These are phyloP conservation scores for Menidia beryllina DNA, from an alignment of 2,113 vertebrate genomes.

Conservation along the genomic window DNA sequence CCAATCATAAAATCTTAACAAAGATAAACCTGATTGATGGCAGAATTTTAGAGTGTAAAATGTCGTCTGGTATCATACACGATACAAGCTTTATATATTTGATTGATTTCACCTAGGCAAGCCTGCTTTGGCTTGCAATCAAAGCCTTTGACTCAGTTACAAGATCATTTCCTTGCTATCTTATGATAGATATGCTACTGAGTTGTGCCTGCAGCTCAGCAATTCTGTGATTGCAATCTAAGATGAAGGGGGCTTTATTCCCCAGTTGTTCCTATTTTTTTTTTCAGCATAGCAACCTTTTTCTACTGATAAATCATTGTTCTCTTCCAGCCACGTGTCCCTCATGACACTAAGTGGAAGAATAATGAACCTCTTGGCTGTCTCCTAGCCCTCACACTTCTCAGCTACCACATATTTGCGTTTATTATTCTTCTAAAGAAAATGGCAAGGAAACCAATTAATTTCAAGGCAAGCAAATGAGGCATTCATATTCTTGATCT, in stretches of 20 bases:
- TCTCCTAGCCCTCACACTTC: constrained; percentile 25
- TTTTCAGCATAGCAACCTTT: constrained; percentile 20
- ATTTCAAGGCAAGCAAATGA: constrained; percentile 65
- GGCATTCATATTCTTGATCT: constrained; percentile 52
- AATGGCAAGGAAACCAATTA: constrained; percentile 68
- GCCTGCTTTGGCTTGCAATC: constrained; percentile 8
- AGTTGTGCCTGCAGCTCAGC: constrained; percentile 47
- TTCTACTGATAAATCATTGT: constrained; percentile 45
- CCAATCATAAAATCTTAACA: constrained; percentile 28
- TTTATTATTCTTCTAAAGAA: constrained; percentile 6
- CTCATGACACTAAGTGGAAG: constrained; percentile 58
- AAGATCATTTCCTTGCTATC: constrained; percentile 36
- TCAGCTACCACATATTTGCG: constrained; percentile 41
- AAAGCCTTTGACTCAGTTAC: constrained; percentile 41
- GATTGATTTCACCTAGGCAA: neutral
- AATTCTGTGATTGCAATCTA: constrained; percentile 53
- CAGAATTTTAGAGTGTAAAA: neutral
- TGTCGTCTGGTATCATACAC: constrained; percentile 7
- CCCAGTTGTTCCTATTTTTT: constrained; percentile 29
- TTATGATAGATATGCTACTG: constrained; percentile 50
- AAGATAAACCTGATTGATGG: constrained; percentile 35
- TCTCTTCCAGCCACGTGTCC: constrained; percentile 34
- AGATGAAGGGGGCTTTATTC: constrained; percentile 48
- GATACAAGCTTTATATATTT: constrained; percentile 16
- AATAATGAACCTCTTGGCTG: constrained; percentile 62